Evolutionary conservation across 1,140 invertebrate genomes (phyloP).

Genomic region (Neodiprion pinetum): DNA sequence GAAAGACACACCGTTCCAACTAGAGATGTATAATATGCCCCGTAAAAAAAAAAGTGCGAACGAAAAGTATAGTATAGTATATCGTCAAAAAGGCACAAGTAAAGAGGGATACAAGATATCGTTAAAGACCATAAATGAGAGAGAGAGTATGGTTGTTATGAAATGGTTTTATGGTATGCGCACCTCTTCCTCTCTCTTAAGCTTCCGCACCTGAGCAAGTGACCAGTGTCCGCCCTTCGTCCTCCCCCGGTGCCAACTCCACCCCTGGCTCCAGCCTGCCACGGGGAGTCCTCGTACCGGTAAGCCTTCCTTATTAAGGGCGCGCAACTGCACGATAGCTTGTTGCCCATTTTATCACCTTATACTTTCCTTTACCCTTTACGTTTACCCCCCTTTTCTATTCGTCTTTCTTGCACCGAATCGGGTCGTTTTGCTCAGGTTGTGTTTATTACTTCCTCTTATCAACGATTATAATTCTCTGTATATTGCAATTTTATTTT

Average conservation of each 20-base stretch:
- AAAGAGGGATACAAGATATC: neutral
- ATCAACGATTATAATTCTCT: slow-evolving; percentile 9
- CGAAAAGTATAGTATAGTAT: too few relatives aligned
- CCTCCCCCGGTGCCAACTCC: slow-evolving; percentile 47
- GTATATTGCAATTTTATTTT: slow-evolving; percentile 5
- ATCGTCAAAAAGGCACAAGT: neutral
- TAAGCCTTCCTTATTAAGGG: slow-evolving; percentile 93
- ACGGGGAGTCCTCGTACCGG: slow-evolving; percentile 92
- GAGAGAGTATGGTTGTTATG: neutral
- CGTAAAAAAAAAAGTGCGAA: too few relatives aligned
- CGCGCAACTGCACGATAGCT: slow-evolving; percentile 92
- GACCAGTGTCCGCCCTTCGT: slow-evolving; percentile 84
- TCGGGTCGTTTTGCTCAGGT: slow-evolving; percentile 28
- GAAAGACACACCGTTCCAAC: too few relatives aligned
- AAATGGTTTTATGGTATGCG: slow-evolving; percentile 55
- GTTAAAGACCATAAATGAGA: neutral
- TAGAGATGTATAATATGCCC: too few relatives aligned
- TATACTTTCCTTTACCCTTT: neutral
- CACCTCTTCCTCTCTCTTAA: slow-evolving; percentile 64
- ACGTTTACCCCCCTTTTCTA: slow-evolving; percentile 19
- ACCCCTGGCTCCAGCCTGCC: slow-evolving; percentile 70
- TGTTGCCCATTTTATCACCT: slow-evolving; percentile 84
- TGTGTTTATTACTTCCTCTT: slow-evolving; percentile 9
- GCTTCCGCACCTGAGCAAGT: slow-evolving; percentile 85
- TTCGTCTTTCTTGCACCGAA: slow-evolving; percentile 36